phyloP scores from a whole-genome alignment of 2,113 vertebrate species.

The Synchiropus splendidus region DNA sequence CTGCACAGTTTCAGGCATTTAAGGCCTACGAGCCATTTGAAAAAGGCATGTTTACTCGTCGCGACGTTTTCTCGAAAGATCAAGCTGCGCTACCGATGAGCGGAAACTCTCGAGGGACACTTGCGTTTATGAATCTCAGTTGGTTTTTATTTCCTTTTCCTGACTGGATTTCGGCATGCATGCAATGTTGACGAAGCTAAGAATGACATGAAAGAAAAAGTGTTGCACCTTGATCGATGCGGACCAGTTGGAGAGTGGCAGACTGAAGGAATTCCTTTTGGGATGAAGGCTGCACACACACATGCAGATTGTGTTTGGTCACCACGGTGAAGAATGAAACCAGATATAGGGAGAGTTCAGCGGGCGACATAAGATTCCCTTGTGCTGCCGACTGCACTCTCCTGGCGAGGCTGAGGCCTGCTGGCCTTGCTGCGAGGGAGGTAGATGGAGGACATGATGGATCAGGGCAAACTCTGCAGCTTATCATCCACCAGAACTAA shows the following conservation, averaged over 20 bases:
- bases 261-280: conserved; percentile 35
- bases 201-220: conserved; percentile 32
- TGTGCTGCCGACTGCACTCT: no score
- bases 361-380: neutral
- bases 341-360: conserved; percentile 19
- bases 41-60: conserved; percentile 63
- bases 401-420: no score
- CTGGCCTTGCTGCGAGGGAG: no score
- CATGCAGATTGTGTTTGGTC: neutral
- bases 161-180: conserved; percentile 57
- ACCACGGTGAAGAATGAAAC: conserved; percentile 20
- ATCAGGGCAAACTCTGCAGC: no score
- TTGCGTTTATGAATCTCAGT: conserved; percentile 35
- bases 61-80: conserved; percentile 46
- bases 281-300: conserved; percentile 11
- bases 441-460: no score
- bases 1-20: conserved; percentile 23
- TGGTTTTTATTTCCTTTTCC: conserved; percentile 15
- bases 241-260: conserved; percentile 40
- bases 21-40: conserved; percentile 40
- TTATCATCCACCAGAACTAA: no score
- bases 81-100: conserved; percentile 41
- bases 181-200: conserved; percentile 45
- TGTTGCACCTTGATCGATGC: conserved; percentile 53
- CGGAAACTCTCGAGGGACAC: conserved; percentile 21